These are phyloP conservation scores for Lottia gigantea DNA, from an alignment of 2,888 invertebrate species.

Conservation along the genomic window DNA sequence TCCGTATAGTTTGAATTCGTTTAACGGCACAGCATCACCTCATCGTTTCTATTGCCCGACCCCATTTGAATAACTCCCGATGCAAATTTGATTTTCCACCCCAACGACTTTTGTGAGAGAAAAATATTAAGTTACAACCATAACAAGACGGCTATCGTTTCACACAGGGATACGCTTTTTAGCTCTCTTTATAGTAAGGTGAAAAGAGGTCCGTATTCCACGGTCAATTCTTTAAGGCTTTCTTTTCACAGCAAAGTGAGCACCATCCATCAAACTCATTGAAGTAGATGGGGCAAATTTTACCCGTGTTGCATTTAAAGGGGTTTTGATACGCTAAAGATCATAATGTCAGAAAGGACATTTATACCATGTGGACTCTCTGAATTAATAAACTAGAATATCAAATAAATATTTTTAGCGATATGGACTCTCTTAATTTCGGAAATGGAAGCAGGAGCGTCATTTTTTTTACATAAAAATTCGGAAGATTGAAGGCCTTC, in stretches of 20 bases:
- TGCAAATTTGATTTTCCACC: constrained; percentile 11
- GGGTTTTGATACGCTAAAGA: too few relatives aligned
- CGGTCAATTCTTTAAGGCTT: not conserved
- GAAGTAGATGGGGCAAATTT: not conserved
- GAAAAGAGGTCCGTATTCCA: not conserved
- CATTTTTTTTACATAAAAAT: too few relatives aligned
- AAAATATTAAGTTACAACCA: not conserved
- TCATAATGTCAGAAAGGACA: too few relatives aligned
- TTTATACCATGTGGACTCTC: too few relatives aligned
- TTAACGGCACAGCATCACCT: not conserved
- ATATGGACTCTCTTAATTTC: too few relatives aligned
- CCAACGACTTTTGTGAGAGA: not conserved
- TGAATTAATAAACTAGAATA: too few relatives aligned
- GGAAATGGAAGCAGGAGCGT: too few relatives aligned
- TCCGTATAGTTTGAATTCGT: not conserved
- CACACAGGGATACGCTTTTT: not conserved
- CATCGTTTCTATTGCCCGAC: not conserved
- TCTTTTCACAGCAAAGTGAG: not conserved
- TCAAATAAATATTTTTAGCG: too few relatives aligned
- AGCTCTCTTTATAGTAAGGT: not conserved
- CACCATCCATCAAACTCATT: not conserved
- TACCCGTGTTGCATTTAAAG: too few relatives aligned
- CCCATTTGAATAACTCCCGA: not conserved
- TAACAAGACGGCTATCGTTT: not conserved
- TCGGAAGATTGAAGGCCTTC: too few relatives aligned